Evolutionary conservation across 2,888 invertebrate genomes (phyloP), one percentile per base, ranked within the genome.

Genomic region (Eilema caniola): DNA sequence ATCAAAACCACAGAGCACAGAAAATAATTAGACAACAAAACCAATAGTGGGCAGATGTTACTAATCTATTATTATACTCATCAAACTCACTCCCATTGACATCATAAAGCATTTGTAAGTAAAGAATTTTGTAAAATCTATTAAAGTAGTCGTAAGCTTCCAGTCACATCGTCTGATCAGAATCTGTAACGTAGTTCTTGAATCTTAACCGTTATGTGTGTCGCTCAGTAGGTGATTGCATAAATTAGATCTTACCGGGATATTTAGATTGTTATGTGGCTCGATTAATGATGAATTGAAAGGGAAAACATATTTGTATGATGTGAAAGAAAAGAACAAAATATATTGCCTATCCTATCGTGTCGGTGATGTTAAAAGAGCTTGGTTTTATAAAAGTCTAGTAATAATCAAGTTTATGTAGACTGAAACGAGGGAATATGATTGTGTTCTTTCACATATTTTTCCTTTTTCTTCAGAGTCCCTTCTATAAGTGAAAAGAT

Each of bases 161-260:
- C 66, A 76, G 74, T 82, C 76, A 82, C 76, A 73, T 81, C 73
- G 73, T 81, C 71, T 73, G 56, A 41, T 10, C 76, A 77, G 64
- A 74, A 73, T 70, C 70, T 69, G 77, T 57, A 57, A 4, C 57
- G 33, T 80, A 75, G 80, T 70, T 57, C 25, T 65, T 41, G 28
- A 62, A 33, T 53, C 28, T 73, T 78, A 76, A 73, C 73, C 70
- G 68, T 75, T 79, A 67, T 82, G 70, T 82, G 78, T 83, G 78
- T 79, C 74, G 84, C 84, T 82, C 80, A 63, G 80, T 82, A 83
- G 84, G 70, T 79, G 69, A 70, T 76, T 83, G 75, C 82, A 71
- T 79, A 82, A 76, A 80, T 72, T 80, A 83, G 73, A 71, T 69
- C 25, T 57, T 63, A 3, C 66, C 66, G 74, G 67, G 31, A 59